Evolutionary conservation across 2,113 vertebrate species (phyloP).

Genomic region (Microcebus lehilahytsara): DNA sequence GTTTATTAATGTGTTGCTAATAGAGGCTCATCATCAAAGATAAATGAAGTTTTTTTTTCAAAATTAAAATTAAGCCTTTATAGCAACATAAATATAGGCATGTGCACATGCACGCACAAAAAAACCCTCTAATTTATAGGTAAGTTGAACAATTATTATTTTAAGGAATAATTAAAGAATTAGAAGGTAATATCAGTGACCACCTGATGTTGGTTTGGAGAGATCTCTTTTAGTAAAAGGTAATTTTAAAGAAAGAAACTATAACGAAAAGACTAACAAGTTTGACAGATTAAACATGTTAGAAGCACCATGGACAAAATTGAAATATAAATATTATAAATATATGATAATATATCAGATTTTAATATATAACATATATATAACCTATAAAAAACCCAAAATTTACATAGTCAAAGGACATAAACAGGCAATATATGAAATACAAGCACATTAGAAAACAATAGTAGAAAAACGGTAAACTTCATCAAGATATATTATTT

Average conservation of each 20-base stretch:
- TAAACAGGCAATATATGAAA: neutral
- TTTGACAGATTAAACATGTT: neutral
- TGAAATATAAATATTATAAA: neutral
- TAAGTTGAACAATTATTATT: neutral
- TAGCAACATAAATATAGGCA: neutral
- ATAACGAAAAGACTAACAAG: neutral
- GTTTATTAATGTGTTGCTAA: neutral
- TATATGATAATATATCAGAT: neutral
- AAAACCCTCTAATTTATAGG: neutral
- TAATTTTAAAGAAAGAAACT: neutral
- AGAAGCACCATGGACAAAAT: neutral
- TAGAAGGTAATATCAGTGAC: neutral
- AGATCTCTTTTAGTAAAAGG: neutral
- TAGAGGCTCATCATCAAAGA: too few species aligned
- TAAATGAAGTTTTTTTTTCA: neutral
- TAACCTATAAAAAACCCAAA: neutral
- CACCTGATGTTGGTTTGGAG: neutral
- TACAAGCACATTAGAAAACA: neutral
- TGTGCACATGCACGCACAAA: rapidly evolving
- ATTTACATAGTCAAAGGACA: neutral
- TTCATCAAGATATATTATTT: neutral
- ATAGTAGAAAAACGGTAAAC: neutral
- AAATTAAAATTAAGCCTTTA: neutral
- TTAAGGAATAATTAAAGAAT: neutral
- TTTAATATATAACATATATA: neutral